Conservation (phyloP, 35 echinoderm and acorn worm species). For the Anneissia japonica region DNA sequence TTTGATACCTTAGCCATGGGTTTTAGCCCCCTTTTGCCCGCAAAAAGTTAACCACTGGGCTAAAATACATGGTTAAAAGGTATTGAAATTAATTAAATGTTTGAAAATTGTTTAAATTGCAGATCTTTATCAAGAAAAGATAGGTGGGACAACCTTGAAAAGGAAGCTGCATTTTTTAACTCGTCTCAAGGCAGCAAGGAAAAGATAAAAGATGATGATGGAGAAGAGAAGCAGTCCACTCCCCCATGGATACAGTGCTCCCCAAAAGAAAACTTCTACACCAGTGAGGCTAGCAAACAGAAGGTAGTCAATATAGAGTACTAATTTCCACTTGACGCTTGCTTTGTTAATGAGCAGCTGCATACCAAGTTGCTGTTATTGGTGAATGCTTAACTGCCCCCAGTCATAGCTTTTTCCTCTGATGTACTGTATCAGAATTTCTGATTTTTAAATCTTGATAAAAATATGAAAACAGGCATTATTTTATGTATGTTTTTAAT, state of each 20-base stretch:
- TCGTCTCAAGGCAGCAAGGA: not conserved
- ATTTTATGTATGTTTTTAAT: not conserved
- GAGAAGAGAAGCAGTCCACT: not conserved
- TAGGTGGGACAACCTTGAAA: not conserved
- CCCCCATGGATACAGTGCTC: conserved; percentile 73
- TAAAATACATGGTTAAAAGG: too few relatives aligned
- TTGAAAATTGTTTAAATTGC: not conserved
- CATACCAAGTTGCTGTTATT: too few relatives aligned
- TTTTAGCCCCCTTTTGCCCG: too few relatives aligned
- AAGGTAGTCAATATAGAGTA: too few relatives aligned
- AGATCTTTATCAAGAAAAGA: not conserved
- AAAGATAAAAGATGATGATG: not conserved
- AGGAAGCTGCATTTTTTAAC: not conserved
- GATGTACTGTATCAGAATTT: not conserved
- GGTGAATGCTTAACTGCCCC: not conserved
- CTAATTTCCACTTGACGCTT: too few relatives aligned
- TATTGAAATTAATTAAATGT: too few relatives aligned
- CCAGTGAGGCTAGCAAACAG: conserved; percentile 41
- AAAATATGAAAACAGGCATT: not conserved
- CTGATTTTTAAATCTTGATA: not conserved
- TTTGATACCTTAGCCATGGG: too few relatives aligned
- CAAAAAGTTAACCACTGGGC: too few relatives aligned
- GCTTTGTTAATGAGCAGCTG: not conserved
- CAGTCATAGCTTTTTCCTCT: not conserved
- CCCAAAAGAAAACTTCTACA: conserved; percentile 78